phyloP scores from a whole-genome alignment of 2,113 vertebrate genomes.

The Pelecanus crispus region DNA sequence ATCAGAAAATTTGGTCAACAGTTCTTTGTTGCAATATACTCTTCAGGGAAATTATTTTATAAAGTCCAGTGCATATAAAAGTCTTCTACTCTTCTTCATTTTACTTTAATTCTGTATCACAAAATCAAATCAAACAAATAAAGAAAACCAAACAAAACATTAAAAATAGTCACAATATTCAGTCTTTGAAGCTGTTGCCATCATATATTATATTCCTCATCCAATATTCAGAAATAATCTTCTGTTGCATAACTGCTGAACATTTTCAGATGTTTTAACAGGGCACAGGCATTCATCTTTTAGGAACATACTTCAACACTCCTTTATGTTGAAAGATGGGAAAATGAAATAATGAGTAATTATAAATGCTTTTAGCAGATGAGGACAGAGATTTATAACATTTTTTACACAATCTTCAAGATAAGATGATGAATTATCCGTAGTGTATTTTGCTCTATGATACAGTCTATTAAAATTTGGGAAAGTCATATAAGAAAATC shows the following conservation, averaged over 20 bases:
- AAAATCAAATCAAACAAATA: background rate
- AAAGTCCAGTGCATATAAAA: background rate
- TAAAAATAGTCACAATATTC: background rate
- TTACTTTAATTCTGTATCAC: background rate
- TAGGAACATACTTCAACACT: background rate
- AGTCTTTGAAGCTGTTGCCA: background rate
- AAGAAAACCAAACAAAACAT: accelerated
- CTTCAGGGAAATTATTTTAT: background rate
- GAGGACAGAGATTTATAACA: background rate
- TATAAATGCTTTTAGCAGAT: background rate
- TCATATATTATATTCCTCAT: background rate
- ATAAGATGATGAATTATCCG: background rate
- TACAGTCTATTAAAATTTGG: background rate
- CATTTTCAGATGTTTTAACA: background rate
- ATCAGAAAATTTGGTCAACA: background rate
- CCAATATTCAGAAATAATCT: background rate
- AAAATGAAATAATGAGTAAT: background rate
- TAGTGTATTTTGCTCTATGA: background rate
- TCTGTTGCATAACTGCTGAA: background rate
- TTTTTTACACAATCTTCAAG: background rate
- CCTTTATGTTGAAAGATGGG: background rate
- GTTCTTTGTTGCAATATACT: background rate
- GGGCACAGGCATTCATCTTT: background rate
- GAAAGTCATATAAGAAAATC: background rate
- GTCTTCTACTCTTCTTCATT: background rate